Evolutionary conservation across 1,140 invertebrate genomes (phyloP), one percentile per base, ranked within the genome.

Genomic region (Episyrphus balteatus): DNA sequence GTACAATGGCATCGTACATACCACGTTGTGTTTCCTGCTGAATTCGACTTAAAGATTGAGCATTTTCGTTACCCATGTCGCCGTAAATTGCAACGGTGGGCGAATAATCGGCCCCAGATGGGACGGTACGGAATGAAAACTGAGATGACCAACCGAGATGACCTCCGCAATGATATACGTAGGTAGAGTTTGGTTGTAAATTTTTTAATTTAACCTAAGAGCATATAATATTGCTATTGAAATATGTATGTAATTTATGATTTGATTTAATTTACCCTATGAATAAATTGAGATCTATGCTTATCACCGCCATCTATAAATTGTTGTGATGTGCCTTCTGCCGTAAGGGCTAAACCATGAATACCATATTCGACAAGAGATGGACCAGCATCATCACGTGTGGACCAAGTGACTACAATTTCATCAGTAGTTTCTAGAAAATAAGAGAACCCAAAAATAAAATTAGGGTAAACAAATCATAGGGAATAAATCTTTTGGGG

Each of bases 1-100:
- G 93, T 42, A 97, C 75, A 44, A 92, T 82, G 50, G 86, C 78
- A 75, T 98, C 90, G 66, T 91, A 94, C 57, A 82, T 72, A 18
- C 78, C 84, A 31, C 74, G 71, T 58, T 90, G 79, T 0, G 83
- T 79, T 58, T 96, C 92, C 57, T 84, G 70, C 67, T 92, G 87
- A 26, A 98, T 66, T 47, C 83, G 72, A 0, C 79, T 74, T 44
- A 94, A 72, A 13, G 89, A 89, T 63, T 85, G 75, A 19, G 88
- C 88, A 72, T 95, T 94, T 59, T 82, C 82, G 68, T 86, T 91
- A 2, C 92, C 92, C 81, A 96, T 84, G 68, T 95, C 92, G 1
- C 92, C 93, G 66, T 83, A 96, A 47, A 96, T 77, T 14, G 86
- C 88, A 31, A 96, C 70, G n/a, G 76, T 69, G 0, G 91, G 86